A percentile compares a stretch with the other conserved stretches of the same genome.
phyloP scores from a whole-genome alignment of 2,113 vertebrate genomes.

The Orthonyx spaldingii region DNA sequence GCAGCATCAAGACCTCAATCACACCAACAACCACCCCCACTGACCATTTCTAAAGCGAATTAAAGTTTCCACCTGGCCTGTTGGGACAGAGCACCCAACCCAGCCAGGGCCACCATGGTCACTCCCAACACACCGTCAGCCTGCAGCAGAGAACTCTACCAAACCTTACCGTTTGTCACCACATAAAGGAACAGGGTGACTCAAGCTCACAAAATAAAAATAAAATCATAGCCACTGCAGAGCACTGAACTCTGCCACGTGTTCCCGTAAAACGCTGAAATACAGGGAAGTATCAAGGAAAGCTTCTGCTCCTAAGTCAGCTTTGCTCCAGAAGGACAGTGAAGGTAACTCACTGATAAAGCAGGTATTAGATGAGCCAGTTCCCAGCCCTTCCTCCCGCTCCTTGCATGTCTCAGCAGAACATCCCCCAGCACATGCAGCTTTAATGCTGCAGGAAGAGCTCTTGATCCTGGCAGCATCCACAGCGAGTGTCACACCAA shows the following conservation, averaged over 20 bases:
- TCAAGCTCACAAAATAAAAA: background rate
- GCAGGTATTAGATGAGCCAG: background rate
- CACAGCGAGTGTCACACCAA: background rate
- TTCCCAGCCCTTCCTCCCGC: background rate
- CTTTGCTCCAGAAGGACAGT: constrained; percentile 27
- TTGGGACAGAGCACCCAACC: background rate
- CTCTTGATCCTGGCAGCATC: background rate
- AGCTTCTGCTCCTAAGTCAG: background rate
- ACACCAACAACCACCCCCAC: rapidly evolving
- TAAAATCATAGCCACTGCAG: background rate
- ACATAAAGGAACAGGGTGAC: background rate
- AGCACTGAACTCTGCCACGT: rapidly evolving
- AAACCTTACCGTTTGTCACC: background rate
- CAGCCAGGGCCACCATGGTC: background rate
- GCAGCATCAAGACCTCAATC: background rate
- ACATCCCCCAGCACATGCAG: rapidly evolving
- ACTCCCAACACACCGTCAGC: background rate
- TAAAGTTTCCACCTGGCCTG: background rate
- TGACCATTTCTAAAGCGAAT: background rate
- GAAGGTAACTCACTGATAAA: constrained; percentile 39
- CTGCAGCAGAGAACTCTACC: background rate
- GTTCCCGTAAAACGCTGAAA: rapidly evolving
- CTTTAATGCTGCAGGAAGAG: background rate
- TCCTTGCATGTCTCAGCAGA: background rate
- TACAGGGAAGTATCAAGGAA: background rate